A percentile compares a stretch with the other conserved stretches of the same genome.
phyloP scores from a whole-genome alignment of 2,113 vertebrate genomes.

The Gobius niger region DNA sequence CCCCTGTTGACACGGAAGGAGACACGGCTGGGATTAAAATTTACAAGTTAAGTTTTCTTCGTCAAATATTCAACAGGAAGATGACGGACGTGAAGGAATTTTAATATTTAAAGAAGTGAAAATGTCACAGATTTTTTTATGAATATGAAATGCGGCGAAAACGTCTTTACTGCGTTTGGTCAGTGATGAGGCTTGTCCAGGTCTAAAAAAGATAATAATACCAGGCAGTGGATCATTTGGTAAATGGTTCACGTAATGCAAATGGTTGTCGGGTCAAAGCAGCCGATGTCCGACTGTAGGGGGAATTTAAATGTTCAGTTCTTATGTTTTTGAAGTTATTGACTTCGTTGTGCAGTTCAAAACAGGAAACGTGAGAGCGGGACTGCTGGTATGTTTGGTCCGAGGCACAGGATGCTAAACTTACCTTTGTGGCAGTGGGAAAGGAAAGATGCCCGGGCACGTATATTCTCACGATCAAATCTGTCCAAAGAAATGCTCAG shows the following conservation, averaged over 20 bases:
- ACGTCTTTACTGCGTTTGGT: not conserved
- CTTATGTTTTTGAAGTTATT: not conserved
- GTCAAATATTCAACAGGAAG: not conserved
- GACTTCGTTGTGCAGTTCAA: not conserved
- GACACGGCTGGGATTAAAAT: not conserved
- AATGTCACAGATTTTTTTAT: not conserved
- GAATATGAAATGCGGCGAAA: not conserved
- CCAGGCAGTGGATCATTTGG: too few species aligned
- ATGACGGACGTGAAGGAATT: not conserved
- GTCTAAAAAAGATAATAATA: not conserved
- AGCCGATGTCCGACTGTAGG: constrained; percentile 82
- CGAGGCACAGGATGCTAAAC: not conserved
- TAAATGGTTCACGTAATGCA: too few species aligned
- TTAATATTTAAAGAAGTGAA: not conserved
- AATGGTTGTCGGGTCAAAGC: not conserved
- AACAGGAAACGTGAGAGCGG: too few species aligned
- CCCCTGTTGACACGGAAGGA: not conserved
- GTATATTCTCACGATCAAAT: constrained; percentile 88
- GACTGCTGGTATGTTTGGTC: not conserved
- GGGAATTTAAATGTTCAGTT: not conserved
- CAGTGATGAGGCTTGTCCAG: not conserved
- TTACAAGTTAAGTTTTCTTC: not conserved
- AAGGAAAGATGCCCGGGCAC: constrained; percentile 88
- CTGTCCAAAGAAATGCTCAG: constrained; percentile 86
- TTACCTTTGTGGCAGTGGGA: constrained; percentile 96